Percentiles rank a stretch among this genome's conserved stretches.
phyloP scores from a whole-genome alignment of 1,140 invertebrate genomes.

The Temnothorax nylanderi region DNA sequence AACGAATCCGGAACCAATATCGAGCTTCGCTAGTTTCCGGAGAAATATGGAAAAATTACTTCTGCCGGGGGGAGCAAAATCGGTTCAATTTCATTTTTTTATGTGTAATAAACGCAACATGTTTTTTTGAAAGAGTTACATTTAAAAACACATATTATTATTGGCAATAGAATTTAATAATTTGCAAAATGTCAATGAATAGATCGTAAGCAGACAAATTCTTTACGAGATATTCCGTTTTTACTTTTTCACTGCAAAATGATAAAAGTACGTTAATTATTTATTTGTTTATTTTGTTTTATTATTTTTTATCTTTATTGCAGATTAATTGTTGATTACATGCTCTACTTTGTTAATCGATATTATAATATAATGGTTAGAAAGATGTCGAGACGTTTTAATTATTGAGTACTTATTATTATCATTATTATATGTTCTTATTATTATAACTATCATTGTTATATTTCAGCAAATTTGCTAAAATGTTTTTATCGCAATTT shows the following conservation, averaged over 20 bases:
- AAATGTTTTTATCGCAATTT: neutral
- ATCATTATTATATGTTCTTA: neutral
- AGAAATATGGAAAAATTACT: slow-evolving; percentile 54
- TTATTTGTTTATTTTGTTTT: neutral
- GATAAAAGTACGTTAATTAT: neutral
- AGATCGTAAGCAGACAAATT: neutral
- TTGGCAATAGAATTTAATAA: neutral
- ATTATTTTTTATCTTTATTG: neutral
- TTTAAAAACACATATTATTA: neutral
- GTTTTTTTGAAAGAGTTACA: neutral
- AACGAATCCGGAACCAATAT: slow-evolving; percentile 51
- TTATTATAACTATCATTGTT: neutral
- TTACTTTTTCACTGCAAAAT: neutral
- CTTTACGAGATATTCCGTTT: neutral
- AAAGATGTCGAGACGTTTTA: neutral
- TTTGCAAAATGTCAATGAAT: neutral
- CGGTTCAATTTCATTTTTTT: neutral
- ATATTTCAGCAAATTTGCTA: neutral
- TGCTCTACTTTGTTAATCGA: neutral
- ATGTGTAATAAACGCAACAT: neutral
- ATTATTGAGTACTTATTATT: neutral
- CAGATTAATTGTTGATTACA: neutral
- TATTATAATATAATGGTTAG: neutral
- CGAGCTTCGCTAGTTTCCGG: slow-evolving; percentile 31
- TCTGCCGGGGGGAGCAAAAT: slow-evolving; percentile 43